Evolutionary conservation across 2,113 vertebrate species (phyloP).

Genomic region (Aldabrachelys gigantea): DNA sequence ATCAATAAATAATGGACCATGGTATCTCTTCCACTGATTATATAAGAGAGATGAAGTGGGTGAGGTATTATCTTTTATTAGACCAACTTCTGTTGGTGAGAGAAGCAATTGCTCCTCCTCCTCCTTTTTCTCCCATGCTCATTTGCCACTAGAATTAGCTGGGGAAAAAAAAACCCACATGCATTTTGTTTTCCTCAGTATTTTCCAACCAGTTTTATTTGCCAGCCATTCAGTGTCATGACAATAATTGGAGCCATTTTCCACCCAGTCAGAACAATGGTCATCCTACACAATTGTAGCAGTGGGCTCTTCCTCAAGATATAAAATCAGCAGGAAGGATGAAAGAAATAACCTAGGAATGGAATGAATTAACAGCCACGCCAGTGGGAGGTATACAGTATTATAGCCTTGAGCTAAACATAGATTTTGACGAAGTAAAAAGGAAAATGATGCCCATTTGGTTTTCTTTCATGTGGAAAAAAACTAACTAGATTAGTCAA

Average conservation of each 20-base stretch:
- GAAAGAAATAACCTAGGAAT: not conserved
- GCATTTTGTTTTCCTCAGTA: not conserved
- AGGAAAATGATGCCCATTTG: not conserved
- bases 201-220: not conserved
- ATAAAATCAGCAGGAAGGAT: not conserved
- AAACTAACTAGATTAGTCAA: not conserved
- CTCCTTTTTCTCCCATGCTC: not conserved
- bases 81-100: not conserved
- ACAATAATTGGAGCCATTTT: not conserved
- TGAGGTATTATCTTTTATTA: not conserved
- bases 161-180: not conserved
- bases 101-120: not conserved
- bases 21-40: not conserved
- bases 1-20: not conserved
- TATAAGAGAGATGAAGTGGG: not conserved
- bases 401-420: not conserved
- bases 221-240: not conserved
- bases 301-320: not conserved
- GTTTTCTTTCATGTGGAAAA: not conserved
- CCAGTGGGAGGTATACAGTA: not conserved
- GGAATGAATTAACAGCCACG: not conserved
- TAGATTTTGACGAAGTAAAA: not conserved
- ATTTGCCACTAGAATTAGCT: not conserved
- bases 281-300: not conserved
- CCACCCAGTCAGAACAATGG: rapidly evolving